A percentile compares a stretch with the other conserved stretches of the same genome.
Conservation (phyloP, 2,888 invertebrate genomes). For the Drosophila birchii region DNA sequence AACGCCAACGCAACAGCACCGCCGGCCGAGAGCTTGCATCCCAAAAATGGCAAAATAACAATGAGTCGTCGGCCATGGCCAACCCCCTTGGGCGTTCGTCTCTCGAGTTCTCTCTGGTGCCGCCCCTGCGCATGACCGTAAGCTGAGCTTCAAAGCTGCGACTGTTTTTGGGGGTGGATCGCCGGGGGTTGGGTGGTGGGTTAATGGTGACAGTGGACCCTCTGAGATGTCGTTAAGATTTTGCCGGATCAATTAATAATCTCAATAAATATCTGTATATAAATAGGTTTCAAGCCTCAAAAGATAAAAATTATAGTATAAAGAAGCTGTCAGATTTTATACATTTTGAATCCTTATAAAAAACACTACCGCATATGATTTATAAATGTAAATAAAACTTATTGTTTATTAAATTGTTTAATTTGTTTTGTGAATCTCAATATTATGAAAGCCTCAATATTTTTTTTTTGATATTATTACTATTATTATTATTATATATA, state of each 20-base stretch:
- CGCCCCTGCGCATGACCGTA: constrained; percentile 57
- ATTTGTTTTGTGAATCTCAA: accelerated
- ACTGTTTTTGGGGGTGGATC: constrained; percentile 5
- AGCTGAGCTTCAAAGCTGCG: constrained; percentile 44
- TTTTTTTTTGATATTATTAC: no score
- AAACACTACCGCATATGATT: neutral
- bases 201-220: constrained; percentile 17
- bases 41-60: constrained; percentile 70
- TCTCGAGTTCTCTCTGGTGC: neutral
- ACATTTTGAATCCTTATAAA: neutral
- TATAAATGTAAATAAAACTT: neutral
- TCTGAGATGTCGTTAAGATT: neutral
- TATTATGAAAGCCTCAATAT: neutral
- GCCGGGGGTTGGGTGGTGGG: constrained; percentile 36
- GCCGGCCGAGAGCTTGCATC: constrained; percentile 56
- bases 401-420: neutral
- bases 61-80: constrained; percentile 31
- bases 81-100: constrained; percentile 34
- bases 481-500: neutral
- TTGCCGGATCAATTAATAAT: neutral
- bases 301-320: neutral
- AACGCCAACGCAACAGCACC: constrained; percentile 66
- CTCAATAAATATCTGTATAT: no score
- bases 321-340: no score
- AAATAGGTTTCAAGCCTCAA: neutral